Evolutionary conservation across 2,797 vertebrate genomes (phyloP).

Genomic region (Siniperca obscura): DNA sequence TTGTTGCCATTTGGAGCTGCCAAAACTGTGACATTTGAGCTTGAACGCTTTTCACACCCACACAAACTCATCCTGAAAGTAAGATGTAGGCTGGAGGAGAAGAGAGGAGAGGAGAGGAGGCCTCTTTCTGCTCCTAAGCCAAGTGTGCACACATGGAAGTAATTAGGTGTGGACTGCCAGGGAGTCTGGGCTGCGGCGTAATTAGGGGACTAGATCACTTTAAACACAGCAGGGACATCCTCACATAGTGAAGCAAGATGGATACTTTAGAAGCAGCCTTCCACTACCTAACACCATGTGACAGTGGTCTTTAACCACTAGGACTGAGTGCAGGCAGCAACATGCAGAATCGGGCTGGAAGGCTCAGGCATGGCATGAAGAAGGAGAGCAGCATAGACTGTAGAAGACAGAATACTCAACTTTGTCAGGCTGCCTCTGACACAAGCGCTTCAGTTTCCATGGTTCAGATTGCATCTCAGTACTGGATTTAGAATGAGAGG

Average conservation of each 20-base stretch:
- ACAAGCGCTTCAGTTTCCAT: conserved; percentile 51
- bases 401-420: conserved; percentile 27
- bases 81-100: background rate
- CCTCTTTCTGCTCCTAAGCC: conserved; percentile 57
- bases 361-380: conserved; percentile 19
- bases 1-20: background rate
- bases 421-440: conserved; percentile 41
- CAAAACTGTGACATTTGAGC: background rate
- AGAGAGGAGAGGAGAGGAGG: conserved; percentile 20
- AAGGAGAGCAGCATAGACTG: conserved; percentile 11
- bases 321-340: conserved; percentile 48
- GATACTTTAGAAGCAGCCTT: conserved; percentile 44
- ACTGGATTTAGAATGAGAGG: conserved; percentile 59
- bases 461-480: conserved; percentile 30
- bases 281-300: conserved; percentile 33
- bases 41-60: background rate
- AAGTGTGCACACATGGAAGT: conserved; percentile 77
- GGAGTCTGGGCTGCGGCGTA: conserved; percentile 72
- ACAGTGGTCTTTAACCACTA: conserved; percentile 43
- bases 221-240: conserved; percentile 78
- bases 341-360: conserved; percentile 46
- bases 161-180: conserved; percentile 75
- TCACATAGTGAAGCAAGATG: conserved; percentile 47
- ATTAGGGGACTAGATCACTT: conserved; percentile 81
- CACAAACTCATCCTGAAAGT: background rate